phyloP scores from a whole-genome alignment of 1,140 invertebrate genomes.

The Bombus impatiens region DNA sequence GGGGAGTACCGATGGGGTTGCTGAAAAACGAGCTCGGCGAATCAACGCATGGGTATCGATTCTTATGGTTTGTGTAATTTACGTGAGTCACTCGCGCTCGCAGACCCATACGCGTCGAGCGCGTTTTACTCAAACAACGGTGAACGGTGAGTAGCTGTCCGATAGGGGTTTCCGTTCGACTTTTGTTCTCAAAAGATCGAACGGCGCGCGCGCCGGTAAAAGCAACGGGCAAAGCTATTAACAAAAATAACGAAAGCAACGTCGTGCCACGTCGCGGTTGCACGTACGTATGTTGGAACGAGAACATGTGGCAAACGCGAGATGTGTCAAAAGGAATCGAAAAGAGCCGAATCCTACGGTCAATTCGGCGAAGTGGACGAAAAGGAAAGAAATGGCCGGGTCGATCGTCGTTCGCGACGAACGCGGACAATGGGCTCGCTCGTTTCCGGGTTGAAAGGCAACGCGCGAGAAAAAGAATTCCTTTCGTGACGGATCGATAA shows the following conservation, averaged over 20 bases:
- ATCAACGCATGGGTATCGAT: constrained; percentile 42
- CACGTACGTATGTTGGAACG: background rate
- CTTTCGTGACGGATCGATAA: constrained; percentile 59
- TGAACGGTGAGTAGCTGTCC: background rate
- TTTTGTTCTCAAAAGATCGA: constrained; percentile 29
- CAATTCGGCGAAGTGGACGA: background rate
- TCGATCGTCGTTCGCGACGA: too few species aligned
- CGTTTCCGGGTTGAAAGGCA: constrained; percentile 54
- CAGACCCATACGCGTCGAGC: constrained; percentile 7
- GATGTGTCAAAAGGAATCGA: background rate
- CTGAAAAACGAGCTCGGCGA: constrained; percentile 39
- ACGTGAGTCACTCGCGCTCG: constrained; percentile 45
- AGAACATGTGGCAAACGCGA: background rate
- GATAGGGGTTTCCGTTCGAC: constrained; percentile 6
- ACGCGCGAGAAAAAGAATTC: constrained; percentile 53
- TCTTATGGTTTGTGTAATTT: constrained; percentile 54
- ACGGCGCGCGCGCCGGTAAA: background rate
- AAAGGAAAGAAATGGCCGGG: too few species aligned
- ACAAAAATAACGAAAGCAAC: background rate
- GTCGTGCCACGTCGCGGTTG: background rate
- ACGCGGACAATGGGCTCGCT: background rate
- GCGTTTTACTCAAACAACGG: constrained; percentile 13
- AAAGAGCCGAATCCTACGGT: background rate
- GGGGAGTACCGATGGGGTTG: constrained; percentile 18
- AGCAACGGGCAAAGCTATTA: background rate